A percentile compares a stretch with the other conserved stretches of the same genome.
Evolutionary conservation across 2,888 invertebrate species (phyloP).

Genomic region (Drosophila anceps): DNA sequence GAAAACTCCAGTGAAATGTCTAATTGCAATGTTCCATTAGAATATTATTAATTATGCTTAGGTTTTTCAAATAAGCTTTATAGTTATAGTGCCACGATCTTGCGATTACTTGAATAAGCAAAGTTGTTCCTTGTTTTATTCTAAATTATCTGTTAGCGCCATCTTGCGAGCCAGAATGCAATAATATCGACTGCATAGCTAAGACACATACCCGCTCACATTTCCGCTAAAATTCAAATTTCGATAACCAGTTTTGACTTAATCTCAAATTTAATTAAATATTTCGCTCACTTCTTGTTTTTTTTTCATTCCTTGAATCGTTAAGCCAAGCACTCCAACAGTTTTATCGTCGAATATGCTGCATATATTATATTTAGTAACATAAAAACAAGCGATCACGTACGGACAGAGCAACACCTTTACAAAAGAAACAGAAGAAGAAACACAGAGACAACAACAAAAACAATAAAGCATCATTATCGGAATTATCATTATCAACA

Average conservation of each 20-base stretch:
- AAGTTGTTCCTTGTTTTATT: no score
- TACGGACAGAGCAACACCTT: constrained; percentile 74
- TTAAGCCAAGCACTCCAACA: constrained; percentile 42
- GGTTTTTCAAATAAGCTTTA: neutral
- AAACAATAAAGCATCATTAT: constrained; percentile 81
- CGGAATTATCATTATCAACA: constrained; percentile 78
- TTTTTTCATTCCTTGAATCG: constrained; percentile 26
- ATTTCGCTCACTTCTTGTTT: constrained; percentile 39
- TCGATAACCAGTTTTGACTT: constrained; percentile 38
- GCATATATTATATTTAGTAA: constrained; percentile 72
- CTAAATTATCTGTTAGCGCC: neutral
- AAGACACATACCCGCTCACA: neutral
- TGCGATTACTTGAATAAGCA: neutral
- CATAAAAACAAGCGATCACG: constrained; percentile 49
- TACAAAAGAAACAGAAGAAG: constrained; percentile 40
- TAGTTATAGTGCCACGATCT: neutral
- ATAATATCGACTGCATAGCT: constrained; percentile 2
- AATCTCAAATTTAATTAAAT: constrained; percentile 36
- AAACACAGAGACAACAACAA: constrained; percentile 23
- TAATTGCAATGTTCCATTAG: no score
- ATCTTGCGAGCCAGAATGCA: neutral
- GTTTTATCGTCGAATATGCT: constrained; percentile 64
- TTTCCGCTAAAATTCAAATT: constrained; percentile 15
- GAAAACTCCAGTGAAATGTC: no score
- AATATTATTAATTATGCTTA: no score